Evolutionary conservation across 2,113 vertebrate species (phyloP), one percentile per base, ranked within the genome.

Genomic region (Catharus bicknelli): DNA sequence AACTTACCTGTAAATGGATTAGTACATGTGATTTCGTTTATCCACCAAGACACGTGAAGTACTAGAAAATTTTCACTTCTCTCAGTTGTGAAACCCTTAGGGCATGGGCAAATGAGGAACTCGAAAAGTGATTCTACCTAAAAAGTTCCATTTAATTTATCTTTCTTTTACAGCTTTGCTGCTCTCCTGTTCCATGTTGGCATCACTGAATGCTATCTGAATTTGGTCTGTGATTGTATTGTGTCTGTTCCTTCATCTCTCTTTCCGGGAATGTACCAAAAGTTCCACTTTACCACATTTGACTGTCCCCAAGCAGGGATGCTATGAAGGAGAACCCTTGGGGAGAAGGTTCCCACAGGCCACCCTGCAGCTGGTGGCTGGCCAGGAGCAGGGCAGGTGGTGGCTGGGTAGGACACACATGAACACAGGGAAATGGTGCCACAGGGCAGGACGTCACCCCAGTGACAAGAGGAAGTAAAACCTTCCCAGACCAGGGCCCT

Each of bases 331-430:
- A 68, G 26, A 38, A 12, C 7, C 9, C 12, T 1, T 1, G 42
- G 19, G 6, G 5, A 21, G 9, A 5, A 23, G 13, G 7, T 45
- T 85, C 26, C 11, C 5, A 0, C 29, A 36, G 7, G 8, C 27
- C 12, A 50, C 26, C 9, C n/a, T 1, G 1, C 8, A 48, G 21
- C 7, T 0, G 0, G 12, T 43, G 47, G 12, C 50, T 1, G 1
- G 29, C 16, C 36, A 17, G 38, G 13, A 34, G 23, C 11, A 34
- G 34, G 25, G 11, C 3, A 5, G 13, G 27, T 2, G 1, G 29
- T 54, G 53, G 9, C 45, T 14, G 18, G 5, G 19, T 1, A 1
- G 2, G 5, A 36, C 7, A 3, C 17, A 62, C 19, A 5, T 2
- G 9, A 25, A 12, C 1, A 2, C 11, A 34, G 19, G 5, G 53